Conservation (phyloP, 30 jellyfish, hydroid and myxozoan species). For the Turritopsis dohrnii region DNA sequence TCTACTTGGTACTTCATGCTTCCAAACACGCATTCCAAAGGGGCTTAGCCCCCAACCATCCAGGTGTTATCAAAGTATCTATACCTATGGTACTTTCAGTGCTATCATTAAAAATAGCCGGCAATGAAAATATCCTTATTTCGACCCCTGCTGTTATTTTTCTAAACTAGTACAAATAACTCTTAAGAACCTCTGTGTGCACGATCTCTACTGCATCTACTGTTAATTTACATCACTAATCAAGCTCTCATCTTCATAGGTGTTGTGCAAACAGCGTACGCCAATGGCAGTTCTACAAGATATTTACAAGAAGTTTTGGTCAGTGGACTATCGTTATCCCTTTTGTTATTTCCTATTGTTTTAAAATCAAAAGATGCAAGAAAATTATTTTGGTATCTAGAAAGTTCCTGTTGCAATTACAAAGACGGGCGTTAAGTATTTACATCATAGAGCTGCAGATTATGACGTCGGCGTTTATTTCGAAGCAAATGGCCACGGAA, state of each 20-base stretch:
- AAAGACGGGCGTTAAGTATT: constrained; percentile 91
- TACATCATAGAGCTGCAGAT: constrained; percentile 77
- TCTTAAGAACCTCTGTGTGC: no score
- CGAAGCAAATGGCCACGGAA: constrained; percentile 99
- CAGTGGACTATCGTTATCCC: constrained; percentile 11
- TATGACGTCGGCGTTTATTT: constrained; percentile 95
- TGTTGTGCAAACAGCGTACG: constrained; percentile 94
- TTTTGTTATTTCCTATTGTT: not conserved
- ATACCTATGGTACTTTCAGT: no score
- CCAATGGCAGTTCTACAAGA: constrained; percentile 88
- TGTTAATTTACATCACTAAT: no score
- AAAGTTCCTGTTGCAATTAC: constrained; percentile 89
- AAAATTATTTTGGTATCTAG: constrained; percentile 11
- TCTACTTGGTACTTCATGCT: no score
- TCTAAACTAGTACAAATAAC: no score
- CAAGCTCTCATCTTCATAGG: constrained; percentile 37
- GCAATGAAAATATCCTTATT: no score
- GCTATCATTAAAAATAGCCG: no score
- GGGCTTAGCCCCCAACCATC: no score
- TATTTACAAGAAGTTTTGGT: constrained; percentile 63
- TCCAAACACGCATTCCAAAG: no score
- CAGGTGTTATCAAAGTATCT: no score
- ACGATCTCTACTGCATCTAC: no score
- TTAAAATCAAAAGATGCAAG: not conserved
- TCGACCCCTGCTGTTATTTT: no score